A percentile compares a stretch with the other conserved stretches of the same genome.
Evolutionary conservation across 2,797 vertebrate genomes (phyloP).

Genomic region (Mormyrus proboscirostris): DNA sequence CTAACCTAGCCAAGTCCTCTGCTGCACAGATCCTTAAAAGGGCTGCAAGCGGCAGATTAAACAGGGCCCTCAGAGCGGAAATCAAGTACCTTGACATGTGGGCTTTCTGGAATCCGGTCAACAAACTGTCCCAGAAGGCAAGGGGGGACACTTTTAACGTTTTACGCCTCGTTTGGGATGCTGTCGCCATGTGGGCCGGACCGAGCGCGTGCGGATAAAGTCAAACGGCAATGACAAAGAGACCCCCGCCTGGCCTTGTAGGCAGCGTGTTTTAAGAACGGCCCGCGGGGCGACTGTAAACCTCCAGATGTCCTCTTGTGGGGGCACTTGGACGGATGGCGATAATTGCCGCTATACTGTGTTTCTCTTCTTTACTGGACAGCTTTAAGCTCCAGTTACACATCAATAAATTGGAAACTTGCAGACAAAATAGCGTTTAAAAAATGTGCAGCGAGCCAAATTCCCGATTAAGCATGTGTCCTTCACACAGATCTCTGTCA

Average conservation of each 20-base stretch:
- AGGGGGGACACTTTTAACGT: neutral
- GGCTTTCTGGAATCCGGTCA: neutral
- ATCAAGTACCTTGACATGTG: neutral
- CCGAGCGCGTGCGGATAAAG: neutral
- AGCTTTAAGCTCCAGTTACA: slow-evolving; percentile 14
- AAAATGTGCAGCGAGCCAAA: neutral
- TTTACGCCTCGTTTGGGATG: neutral
- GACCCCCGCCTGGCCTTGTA: neutral
- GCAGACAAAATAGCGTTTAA: slow-evolving; percentile 14
- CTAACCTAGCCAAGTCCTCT: neutral
- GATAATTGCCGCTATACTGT: slow-evolving; percentile 10
- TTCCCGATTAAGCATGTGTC: neutral
- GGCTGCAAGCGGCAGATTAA: neutral
- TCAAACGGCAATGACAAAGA: slow-evolving; percentile 8
- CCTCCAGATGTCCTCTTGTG: slow-evolving; percentile 16
- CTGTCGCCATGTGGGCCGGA: neutral
- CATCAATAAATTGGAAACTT: slow-evolving; percentile 15
- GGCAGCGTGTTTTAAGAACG: neutral
- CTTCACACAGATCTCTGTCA: neutral
- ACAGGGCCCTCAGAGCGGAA: neutral
- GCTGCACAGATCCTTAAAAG: neutral
- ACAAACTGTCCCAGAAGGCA: neutral
- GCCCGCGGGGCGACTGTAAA: neutral
- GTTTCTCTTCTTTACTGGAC: slow-evolving; percentile 6
- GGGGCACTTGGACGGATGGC: slow-evolving; percentile 13